These are phyloP conservation scores for Phyllotreta striolata DNA, from an alignment of 2,888 invertebrate genomes.

Conservation along the genomic window DNA sequence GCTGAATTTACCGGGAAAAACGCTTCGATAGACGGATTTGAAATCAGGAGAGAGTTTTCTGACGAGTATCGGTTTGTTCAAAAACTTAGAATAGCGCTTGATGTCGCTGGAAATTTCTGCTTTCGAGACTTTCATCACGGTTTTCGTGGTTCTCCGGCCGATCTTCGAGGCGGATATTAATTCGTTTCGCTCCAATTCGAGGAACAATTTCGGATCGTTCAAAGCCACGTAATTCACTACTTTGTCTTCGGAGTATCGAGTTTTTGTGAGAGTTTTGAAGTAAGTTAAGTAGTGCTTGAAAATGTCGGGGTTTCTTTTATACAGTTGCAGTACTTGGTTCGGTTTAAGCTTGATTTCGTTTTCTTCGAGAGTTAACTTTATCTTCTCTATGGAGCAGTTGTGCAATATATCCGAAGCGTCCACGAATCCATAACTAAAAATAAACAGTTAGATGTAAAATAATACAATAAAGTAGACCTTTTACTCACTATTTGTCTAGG, in stretches of 20 bases:
- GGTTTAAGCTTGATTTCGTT: constrained; percentile 38
- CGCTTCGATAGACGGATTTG: constrained; percentile 29
- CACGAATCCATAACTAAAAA: constrained; percentile 44
- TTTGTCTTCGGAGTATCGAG: constrained; percentile 30
- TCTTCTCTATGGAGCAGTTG: constrained; percentile 43
- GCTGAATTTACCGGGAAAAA: constrained; percentile 33
- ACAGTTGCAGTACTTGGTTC: constrained; percentile 42
- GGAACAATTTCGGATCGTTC: constrained; percentile 39
- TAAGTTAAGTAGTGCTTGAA: constrained; percentile 39
- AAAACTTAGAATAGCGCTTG: constrained; percentile 22
- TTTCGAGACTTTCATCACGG: constrained; percentile 31
- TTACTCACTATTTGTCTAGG: constrained; percentile 13
- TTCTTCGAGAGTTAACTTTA: constrained; percentile 35
- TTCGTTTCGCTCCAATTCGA: constrained; percentile 32
- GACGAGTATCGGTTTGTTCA: constrained; percentile 34
- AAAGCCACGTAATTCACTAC: constrained; percentile 36
- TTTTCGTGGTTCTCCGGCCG: constrained; percentile 41
- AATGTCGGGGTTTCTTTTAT: constrained; percentile 36
- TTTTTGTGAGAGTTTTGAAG: constrained; percentile 9
- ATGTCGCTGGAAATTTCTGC: constrained; percentile 35
- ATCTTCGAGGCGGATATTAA: constrained; percentile 11
- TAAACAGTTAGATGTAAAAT: background rate
- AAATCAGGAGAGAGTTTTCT: constrained; percentile 36
- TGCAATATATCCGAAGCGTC: constrained; percentile 42
- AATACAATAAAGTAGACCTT: background rate